Conservation (phyloP, 2,113 vertebrate species). For the Macaca fascicularis region T2T-MFA8v1.1 NC_088378.1:120384001-120384500, state of each 20-base stretch:
- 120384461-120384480: background rate
- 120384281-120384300: background rate
- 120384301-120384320: background rate
- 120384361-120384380: background rate
- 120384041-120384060: background rate
- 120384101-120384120: background rate
- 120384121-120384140: background rate
- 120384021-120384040: background rate
- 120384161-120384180: background rate
- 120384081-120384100: background rate
- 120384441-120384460: background rate
- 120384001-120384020: background rate
- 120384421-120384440: background rate
- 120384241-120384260: background rate
- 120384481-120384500: background rate
- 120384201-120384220: background rate
- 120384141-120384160: background rate
- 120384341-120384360: background rate
- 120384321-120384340: background rate
- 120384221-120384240: background rate
- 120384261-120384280: background rate
- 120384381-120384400: background rate
- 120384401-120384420: background rate
- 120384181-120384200: background rate
- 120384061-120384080: background rate